Conservation (phyloP, 30 jellyfish, hydroid and myxozoan genomes). For the Aurelia aurita region DNA sequence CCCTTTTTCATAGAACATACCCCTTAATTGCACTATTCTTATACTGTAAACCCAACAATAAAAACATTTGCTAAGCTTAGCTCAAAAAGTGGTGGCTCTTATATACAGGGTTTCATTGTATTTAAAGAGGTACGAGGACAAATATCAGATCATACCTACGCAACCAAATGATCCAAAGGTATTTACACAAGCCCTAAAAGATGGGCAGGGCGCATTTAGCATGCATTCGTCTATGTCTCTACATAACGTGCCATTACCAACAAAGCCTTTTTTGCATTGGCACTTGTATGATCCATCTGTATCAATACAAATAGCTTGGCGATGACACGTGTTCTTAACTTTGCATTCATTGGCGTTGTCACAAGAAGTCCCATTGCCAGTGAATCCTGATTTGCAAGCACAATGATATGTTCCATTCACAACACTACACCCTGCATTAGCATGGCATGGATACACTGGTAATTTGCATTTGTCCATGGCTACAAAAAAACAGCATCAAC, state of each 20-base stretch:
- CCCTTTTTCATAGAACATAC: too few relatives aligned
- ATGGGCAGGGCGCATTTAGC: not conserved
- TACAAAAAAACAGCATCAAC: not conserved
- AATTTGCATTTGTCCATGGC: conserved; percentile 60
- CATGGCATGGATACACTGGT: conserved; percentile 37
- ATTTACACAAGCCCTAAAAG: conserved; percentile 19
- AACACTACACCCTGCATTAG: conserved; percentile 50
- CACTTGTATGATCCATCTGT: conserved; percentile 18
- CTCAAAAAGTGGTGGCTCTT: too few relatives aligned
- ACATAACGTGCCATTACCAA: conserved; percentile 10
- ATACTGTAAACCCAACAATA: too few relatives aligned
- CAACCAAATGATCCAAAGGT: conserved; percentile 20
- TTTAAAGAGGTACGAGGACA: too few relatives aligned
- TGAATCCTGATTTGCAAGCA: conserved; percentile 31
- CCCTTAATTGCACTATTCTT: too few relatives aligned
- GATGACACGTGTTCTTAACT: not conserved
- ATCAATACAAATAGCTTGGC: conserved; percentile 6
- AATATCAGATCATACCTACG: not conserved
- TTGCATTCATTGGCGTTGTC: conserved; percentile 11
- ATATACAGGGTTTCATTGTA: too few relatives aligned
- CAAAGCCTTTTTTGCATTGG: conserved; percentile 11
- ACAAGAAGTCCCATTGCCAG: conserved; percentile 27
- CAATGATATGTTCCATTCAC: conserved; percentile 42
- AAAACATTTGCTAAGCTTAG: too few relatives aligned
- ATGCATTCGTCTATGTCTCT: conserved; percentile 11